Evolutionary conservation across 1,140 invertebrate species (phyloP), one percentile per base, ranked within the genome.

Genomic region (Heliconius melpomene): DNA sequence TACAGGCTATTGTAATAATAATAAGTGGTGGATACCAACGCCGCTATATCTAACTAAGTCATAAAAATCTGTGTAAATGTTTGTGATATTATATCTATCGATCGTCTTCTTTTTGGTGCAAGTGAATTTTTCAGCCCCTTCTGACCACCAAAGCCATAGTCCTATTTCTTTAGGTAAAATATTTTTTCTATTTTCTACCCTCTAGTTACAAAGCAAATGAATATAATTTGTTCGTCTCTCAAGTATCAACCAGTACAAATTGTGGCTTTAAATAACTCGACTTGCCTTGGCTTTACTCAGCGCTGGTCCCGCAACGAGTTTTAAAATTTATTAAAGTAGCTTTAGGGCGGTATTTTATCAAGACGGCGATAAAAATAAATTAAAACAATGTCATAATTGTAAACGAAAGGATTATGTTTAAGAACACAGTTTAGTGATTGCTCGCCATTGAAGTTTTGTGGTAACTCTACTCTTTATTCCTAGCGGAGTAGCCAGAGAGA

Each of bases 341-440:
- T 23, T 66, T 66, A 66, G 60, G 60, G 23, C 60, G 60, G 9
- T 13, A 23, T 11, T 29, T 66, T 29, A 66, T 26, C 60, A 66
- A 66, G 60, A 66, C 60, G 11, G 6, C 60, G 60, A 66, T 66
- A 66, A 66, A 66, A 66, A 66, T 66, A 66, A 66, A 66, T 66
- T 66, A 66, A 66, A 66, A 66, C 60, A 66, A 66, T 66, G 5
- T 66, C 26, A 11, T 66, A 66, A 66, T 26, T 66, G 13, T 46
- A 46, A 46, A 60, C 26, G 8, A 3, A 66, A 0, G 11, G 26
- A 66, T 66, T 66, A 66, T 29, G 60, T 7, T 60, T 13, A 60
- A 29, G 60, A 66, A 29, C 23, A 66, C 8, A 66, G 13, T 6
- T 46, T 46, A 46, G 40, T 46, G 3, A 46, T 46, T 16, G 40